Conservation (phyloP, 2,797 vertebrate genomes). For the Lophura swinhoii region DNA sequence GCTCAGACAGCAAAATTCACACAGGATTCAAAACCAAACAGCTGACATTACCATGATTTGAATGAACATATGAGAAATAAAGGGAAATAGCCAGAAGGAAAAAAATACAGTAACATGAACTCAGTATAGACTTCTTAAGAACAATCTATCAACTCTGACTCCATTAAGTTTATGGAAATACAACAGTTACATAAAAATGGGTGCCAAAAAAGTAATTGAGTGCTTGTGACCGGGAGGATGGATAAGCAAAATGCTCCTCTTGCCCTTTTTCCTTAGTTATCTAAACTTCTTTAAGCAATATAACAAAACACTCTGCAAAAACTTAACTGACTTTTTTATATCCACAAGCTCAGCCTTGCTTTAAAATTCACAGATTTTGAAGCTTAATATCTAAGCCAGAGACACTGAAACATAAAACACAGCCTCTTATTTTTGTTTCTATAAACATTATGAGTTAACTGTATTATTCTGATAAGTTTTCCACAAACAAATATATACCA, state of each 20-base stretch:
- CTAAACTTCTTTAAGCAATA: neutral
- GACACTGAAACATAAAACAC: neutral
- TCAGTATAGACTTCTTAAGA: neutral
- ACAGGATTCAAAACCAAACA: neutral
- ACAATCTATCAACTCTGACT: neutral
- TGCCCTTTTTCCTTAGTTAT: neutral
- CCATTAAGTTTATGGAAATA: neutral
- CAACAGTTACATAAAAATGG: neutral
- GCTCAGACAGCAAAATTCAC: conserved; percentile 11
- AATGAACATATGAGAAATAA: neutral
- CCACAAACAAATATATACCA: neutral
- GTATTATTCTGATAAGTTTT: neutral
- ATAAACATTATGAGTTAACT: neutral
- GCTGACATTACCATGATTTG: neutral
- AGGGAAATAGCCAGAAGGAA: neutral
- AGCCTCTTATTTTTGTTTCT: neutral
- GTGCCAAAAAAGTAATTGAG: neutral
- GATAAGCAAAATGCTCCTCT: neutral
- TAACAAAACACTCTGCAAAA: neutral
- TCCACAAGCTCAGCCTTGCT: neutral
- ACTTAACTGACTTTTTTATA: neutral
- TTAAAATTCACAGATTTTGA: neutral
- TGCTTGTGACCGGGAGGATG: neutral
- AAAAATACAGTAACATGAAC: neutral
- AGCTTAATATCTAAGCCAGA: neutral